Evolutionary conservation across 2,797 vertebrate genomes (phyloP).

Genomic region (Lithobates sylvaticus): DNA sequence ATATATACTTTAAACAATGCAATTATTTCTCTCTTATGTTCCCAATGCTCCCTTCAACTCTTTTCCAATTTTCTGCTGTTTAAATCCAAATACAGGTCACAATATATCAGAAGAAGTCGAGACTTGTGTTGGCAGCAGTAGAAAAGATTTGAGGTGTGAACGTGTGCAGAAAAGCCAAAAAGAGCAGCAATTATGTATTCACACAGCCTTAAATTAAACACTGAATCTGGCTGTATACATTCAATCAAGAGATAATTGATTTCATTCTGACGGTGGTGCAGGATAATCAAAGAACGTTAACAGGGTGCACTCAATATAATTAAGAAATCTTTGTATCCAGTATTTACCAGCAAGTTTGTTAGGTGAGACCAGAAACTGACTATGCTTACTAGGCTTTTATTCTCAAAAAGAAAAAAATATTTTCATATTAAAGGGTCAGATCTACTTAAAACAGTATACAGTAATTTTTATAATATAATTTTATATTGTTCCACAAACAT

Average conservation of each 20-base stretch:
- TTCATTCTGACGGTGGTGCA: constrained; percentile 37
- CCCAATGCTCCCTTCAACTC: too few relatives aligned
- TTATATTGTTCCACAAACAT: too few relatives aligned
- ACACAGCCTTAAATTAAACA: constrained; percentile 31
- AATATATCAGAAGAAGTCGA: neutral
- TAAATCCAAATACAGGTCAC: too few relatives aligned
- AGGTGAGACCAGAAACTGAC: neutral
- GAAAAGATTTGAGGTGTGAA: constrained; percentile 28
- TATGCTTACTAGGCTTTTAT: neutral
- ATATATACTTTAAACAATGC: too few relatives aligned
- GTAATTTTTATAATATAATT: too few relatives aligned
- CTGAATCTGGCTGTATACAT: constrained; percentile 44
- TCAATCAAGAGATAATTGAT: constrained; percentile 56
- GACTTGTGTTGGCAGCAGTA: neutral
- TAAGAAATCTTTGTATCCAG: constrained; percentile 49
- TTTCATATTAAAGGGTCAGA: neutral
- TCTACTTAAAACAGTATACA: neutral
- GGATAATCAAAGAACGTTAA: constrained; percentile 48
- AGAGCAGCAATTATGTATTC: constrained; percentile 48
- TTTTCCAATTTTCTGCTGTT: too few relatives aligned
- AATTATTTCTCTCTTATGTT: too few relatives aligned
- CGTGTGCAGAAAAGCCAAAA: constrained; percentile 19
- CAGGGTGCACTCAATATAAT: constrained; percentile 50
- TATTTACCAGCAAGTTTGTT: constrained; percentile 46
- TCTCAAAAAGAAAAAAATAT: neutral